Evolutionary conservation across 1,140 invertebrate species (phyloP).

Genomic region (Calliopsis andreniformis): DNA sequence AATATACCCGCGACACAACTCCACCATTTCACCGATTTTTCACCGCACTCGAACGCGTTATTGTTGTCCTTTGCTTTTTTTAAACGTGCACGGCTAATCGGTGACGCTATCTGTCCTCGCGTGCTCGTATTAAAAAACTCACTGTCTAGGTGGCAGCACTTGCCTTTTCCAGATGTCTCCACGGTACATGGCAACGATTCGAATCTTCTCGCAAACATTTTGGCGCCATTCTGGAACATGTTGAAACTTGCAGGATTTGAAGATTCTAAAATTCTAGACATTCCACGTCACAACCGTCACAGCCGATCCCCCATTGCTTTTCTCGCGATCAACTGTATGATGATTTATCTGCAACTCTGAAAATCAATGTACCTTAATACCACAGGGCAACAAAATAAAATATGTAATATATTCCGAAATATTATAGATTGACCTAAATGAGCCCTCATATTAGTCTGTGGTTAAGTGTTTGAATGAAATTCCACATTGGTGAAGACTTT

Average conservation of each 20-base stretch:
- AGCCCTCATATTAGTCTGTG: too few relatives aligned
- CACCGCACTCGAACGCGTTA: slow-evolving; percentile 62
- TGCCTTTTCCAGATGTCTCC: not conserved
- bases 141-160: not conserved
- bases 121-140: slow-evolving; percentile 1
- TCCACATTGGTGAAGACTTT: too few relatives aligned
- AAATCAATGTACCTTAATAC: too few relatives aligned
- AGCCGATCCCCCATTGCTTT: too few relatives aligned
- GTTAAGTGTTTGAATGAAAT: too few relatives aligned
- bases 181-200: not conserved
- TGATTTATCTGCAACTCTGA: too few relatives aligned
- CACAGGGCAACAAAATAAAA: too few relatives aligned
- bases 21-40: slow-evolving; percentile 73
- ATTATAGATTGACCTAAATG: too few relatives aligned
- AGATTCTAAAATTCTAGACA: too few relatives aligned
- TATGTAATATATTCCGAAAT: too few relatives aligned
- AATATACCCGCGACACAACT: slow-evolving; percentile 67
- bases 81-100: slow-evolving; percentile 45
- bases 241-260: not conserved
- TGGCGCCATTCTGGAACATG: not conserved
- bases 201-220: not conserved
- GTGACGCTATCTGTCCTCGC: slow-evolving; percentile 53
- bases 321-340: too few relatives aligned
- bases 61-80: slow-evolving; percentile 67
- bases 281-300: too few relatives aligned